Conservation (phyloP, 64 coral and sea anemone genomes). For the Pachyseris speciosa region DNA sequence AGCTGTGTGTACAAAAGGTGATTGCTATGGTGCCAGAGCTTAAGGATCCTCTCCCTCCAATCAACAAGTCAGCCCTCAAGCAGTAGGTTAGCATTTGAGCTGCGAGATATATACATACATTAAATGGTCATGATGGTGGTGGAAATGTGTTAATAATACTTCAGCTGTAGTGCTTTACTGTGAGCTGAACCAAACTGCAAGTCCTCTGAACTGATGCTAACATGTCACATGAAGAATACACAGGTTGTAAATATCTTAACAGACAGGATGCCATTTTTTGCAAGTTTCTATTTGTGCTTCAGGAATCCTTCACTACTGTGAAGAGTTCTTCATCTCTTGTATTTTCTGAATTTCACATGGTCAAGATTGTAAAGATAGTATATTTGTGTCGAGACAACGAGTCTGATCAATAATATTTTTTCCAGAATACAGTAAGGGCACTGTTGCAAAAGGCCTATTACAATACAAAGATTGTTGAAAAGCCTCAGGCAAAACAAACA, state of each 20-base stretch:
- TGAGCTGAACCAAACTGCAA: too few relatives aligned
- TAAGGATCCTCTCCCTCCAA: constrained; percentile 35
- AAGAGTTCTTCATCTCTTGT: too few relatives aligned
- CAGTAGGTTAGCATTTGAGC: constrained; percentile 7
- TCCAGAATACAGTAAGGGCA: not conserved
- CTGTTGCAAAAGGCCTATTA: constrained; percentile 19
- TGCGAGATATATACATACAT: not conserved
- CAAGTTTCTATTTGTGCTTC: too few relatives aligned
- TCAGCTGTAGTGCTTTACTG: too few relatives aligned
- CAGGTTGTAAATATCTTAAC: not conserved
- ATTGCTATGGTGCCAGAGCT: constrained; percentile 4
- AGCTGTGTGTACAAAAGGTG: constrained; percentile 35
- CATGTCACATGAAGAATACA: not conserved
- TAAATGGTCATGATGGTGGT: too few relatives aligned
- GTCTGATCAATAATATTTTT: not conserved
- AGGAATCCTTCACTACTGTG: too few relatives aligned
- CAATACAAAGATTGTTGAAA: constrained; percentile 30
- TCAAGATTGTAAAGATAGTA: not conserved
- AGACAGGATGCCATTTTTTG: not conserved
- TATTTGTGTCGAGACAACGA: not conserved
- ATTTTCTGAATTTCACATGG: not conserved
- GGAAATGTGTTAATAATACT: too few relatives aligned
- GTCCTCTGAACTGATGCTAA: too few relatives aligned
- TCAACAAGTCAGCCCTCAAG: constrained; percentile 9
- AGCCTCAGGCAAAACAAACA: not conserved